Conservation (phyloP, 2,888 invertebrate species). For the Holacanthella duospinosa region DNA sequence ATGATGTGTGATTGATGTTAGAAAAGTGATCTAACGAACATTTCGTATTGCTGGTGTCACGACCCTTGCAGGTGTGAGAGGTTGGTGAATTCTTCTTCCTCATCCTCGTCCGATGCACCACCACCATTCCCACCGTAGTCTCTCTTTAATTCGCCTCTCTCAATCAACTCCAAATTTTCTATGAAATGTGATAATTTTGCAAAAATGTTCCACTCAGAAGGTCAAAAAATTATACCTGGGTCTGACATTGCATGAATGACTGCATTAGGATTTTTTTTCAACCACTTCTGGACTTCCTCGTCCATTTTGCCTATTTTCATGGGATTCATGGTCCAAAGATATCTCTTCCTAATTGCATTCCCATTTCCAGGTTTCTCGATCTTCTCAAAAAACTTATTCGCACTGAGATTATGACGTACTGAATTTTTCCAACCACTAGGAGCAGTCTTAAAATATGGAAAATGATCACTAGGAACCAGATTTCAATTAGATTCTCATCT, state of each 20-base stretch:
- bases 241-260: constrained; percentile 88
- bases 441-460: constrained; percentile 96
- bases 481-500: constrained; percentile 10
- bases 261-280: constrained; percentile 83
- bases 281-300: constrained; percentile 95
- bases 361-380: constrained; percentile 89
- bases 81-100: constrained; percentile 53
- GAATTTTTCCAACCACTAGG: constrained; percentile 99
- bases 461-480: constrained; percentile 68
- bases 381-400: constrained; percentile 98
- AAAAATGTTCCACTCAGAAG: no score
- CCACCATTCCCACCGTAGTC: constrained; percentile 46
- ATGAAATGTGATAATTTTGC: no score
- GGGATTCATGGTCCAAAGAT: constrained; percentile 86
- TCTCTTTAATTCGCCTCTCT: constrained; percentile 81
- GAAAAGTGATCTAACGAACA: constrained; percentile 30
- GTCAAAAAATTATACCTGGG: no score
- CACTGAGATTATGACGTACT: constrained; percentile 88
- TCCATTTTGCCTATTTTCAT: constrained; percentile 93
- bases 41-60: constrained; percentile 27
- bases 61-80: constrained; percentile 23
- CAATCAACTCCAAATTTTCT: constrained; percentile 69
- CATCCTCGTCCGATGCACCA: constrained; percentile 46
- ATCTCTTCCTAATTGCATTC: constrained; percentile 70
- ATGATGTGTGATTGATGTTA: constrained; percentile 18